Evolutionary conservation across 1,140 invertebrate genomes (phyloP), one percentile per base, ranked within the genome.

Genomic region (Parasteatoda tepidariorum): DNA sequence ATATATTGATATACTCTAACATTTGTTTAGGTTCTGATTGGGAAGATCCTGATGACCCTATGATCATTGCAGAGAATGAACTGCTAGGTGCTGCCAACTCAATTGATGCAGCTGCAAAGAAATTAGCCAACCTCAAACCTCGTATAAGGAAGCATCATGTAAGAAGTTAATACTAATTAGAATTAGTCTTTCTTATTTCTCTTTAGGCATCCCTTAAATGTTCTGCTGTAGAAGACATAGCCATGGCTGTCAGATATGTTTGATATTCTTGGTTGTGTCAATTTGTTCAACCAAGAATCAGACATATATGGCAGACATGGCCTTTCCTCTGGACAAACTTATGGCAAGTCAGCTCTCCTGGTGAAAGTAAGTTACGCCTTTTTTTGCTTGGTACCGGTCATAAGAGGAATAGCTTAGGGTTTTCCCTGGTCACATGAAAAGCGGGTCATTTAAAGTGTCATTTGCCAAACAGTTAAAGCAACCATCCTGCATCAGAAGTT

Each of bases 251-350:
- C 90, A 97, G 97, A 98, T 98, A 98, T 98, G 97, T 98, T 98
- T 98, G 97, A 98, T 98, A 98, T 98, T 98, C 96, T 98, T 98
- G 97, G 96, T 98, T 97, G 96, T 97, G 92, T 48, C 3, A 38
- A 90, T 90, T 41, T 76, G 86, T 92, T 94, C 96, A 96, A 96
- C 97, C 96, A 94, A 95, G 95, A 97, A 96, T 97, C 96, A 97
- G 96, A 98, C 97, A 98, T 98, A 97, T 98, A 68, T 83, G 67
- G 74, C 38, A 48, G 68, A 41, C 41, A 28, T 62, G 75, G 67
- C 24, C 7, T 13, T 18, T 57, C 70, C 22, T 73, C 70, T 22
- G 28, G 13, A 30, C 3, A 24, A 24, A 61, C 28, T 4, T 13
- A 55, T 18, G 22, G 22, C 2, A 26, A 22, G n/a, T 0, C 4